Evolutionary conservation across 2,888 invertebrate genomes (phyloP), one percentile per base, ranked within the genome.

Genomic region (Eudemis profundana): DNA sequence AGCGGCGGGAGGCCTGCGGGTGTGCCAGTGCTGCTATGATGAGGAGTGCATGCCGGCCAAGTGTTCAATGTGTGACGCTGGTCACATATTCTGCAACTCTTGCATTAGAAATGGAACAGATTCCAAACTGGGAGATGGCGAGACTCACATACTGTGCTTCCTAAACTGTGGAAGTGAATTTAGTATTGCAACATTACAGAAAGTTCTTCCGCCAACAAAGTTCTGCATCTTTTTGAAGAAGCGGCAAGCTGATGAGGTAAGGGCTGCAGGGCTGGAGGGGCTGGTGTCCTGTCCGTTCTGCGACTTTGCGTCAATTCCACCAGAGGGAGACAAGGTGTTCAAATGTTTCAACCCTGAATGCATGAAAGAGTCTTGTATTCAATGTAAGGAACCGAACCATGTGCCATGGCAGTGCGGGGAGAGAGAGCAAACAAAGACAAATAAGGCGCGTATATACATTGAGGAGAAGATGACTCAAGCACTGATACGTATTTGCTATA

Each of bases 401-500:
- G n/a, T 47, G 23, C 47, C 47, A 23, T 47, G 7, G 5, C 12
- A 3, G 10, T 47, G 47, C 4, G 47, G 47, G 10, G 47, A n/a
- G n/a, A n/a, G n/a, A n/a, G n/a, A 47, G 12, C 21, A 10, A 2
- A 10, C 3, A 3, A 23, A 47, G 14, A 21, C 2, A 10, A 23
- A 47, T 5, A 47, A 14, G n/a, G 47, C 47, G 23, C 17, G 47
- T 17, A 23, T 23, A 17, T 47, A 47, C 23, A 23, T 47, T 14
- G 47, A 47, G 47, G 47, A 47, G 47, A 47, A 23, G 47, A 47
- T 47, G 47, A 47, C 47, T 5, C 23, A 47, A n/a, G 47, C 23
- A 0, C 47, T 47, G 47, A 47, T 23, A 4, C 47, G 23, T 14
- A 23, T n/a, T 4, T 47, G 47, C 10, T 47, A 47, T 23, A 23